These are phyloP conservation scores for Tetanocera ferruginea DNA, from an alignment of 2,888 invertebrate genomes.

Conservation along the genomic window DNA sequence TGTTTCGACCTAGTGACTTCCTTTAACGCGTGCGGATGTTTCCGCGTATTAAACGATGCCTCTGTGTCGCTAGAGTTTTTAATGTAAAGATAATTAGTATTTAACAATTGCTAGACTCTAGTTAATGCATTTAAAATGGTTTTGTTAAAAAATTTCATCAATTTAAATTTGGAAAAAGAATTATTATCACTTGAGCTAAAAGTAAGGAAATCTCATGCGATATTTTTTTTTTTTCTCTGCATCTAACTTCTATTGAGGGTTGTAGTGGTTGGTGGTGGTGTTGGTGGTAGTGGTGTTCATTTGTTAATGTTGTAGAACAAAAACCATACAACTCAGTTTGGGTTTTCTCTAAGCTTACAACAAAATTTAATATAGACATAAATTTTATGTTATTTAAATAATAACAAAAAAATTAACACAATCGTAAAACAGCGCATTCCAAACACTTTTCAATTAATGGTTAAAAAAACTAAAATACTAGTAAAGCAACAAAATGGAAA, in stretches of 20 bases:
- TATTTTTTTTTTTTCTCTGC: slow-evolving; percentile 5
- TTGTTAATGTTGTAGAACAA: not conserved
- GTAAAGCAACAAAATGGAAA: slow-evolving; percentile 9
- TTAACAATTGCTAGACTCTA: not conserved
- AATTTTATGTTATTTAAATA: not conserved
- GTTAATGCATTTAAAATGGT: not conserved
- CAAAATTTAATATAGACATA: not conserved
- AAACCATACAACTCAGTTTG: not conserved
- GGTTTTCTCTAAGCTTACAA: not conserved
- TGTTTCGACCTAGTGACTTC: slow-evolving; percentile 27
- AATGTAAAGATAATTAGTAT: slow-evolving; percentile 24
- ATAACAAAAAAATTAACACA: not conserved
- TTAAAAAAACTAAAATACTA: slow-evolving; percentile 16
- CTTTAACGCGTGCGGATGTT: slow-evolving; percentile 28
- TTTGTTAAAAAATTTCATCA: not conserved
- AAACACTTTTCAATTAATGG: slow-evolving; percentile 36
- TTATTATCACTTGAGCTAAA: slow-evolving; percentile 5
- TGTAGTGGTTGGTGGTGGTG: too few species aligned
- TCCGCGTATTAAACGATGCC: slow-evolving; percentile 23
- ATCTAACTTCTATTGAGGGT: too few species aligned
- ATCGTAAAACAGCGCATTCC: slow-evolving; percentile 33
- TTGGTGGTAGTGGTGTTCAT: too few species aligned
- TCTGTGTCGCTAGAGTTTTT: slow-evolving; percentile 24
- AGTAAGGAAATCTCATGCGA: slow-evolving; percentile 23
- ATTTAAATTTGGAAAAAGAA: slow-evolving; percentile 4